Evolutionary conservation across 2,888 invertebrate species (phyloP), one percentile per base, ranked within the genome.

Genomic region (Anoplius nigerrimus): DNA sequence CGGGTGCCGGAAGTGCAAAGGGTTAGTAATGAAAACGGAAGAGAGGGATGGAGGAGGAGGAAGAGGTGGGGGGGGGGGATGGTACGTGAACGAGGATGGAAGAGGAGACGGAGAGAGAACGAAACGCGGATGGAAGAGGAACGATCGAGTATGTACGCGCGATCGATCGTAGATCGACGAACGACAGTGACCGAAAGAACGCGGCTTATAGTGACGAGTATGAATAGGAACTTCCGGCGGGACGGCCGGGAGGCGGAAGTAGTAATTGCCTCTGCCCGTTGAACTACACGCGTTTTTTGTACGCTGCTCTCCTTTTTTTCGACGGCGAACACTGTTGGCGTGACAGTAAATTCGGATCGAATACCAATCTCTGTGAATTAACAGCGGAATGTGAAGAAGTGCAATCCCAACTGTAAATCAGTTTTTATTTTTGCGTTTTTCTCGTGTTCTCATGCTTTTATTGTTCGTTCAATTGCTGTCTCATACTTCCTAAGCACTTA

Each of bases 161-260:
- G 34, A 34, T 34, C 34, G 34, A 34, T 48, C 48, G 48, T 48
- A 18, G 48, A 48, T 18, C 48, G 48, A 6, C 48, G 48, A 48
- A 48, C 69, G 56, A 75, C 75, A 80, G 48, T 18, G 48, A 75
- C 78, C 78, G 80, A 79, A 79, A 71, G 70, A 80, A 76, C 76
- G 73, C 74, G 74, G 77, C 63, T 76, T 75, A 70, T 73, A 78
- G 79, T 75, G 78, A 78, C 76, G 78, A 69, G 78, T 77, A 75
- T 76, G 82, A 81, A 82, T 80, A 75, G 80, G 66, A 63, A 78
- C 82, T 81, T 83, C 83, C 82, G 78, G 75, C 58, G 5, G 16
- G 4, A 72, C 61, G 66, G 66, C 71, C 70, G 52, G 64, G 64
- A 78, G 80, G 51, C 81, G 81, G 83, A 82, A 84, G 75, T 72